Conservation (phyloP, 64 coral and sea anemone species). For the Hydrozoanthus tunicans region DNA sequence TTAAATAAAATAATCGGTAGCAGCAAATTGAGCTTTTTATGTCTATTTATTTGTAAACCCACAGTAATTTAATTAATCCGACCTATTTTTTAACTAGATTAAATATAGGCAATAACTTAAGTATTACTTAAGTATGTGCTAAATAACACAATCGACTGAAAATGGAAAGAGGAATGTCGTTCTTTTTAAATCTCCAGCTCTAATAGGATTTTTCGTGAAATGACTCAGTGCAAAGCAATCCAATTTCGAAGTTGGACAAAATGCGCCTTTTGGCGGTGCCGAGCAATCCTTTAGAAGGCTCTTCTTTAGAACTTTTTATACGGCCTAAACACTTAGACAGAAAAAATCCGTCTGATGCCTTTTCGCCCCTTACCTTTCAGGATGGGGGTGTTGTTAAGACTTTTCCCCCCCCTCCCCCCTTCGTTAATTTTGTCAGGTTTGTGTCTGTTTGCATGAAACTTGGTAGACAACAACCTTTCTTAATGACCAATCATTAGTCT, state of each 20-base stretch:
- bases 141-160: slow-evolving; percentile 22
- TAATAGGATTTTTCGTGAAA: slow-evolving; percentile 27
- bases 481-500: too few relatives aligned
- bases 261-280: slow-evolving; percentile 37
- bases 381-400: too few relatives aligned
- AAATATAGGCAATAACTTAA: slow-evolving; percentile 2
- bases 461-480: too few relatives aligned
- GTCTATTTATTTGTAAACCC: slow-evolving; percentile 9
- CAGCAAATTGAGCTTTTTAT: not conserved
- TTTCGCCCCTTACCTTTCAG: too few relatives aligned
- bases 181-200: slow-evolving; percentile 25
- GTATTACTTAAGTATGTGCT: slow-evolving; percentile 29
- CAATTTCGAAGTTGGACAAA: slow-evolving; percentile 51
- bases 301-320: not conserved
- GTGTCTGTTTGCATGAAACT: too few relatives aligned
- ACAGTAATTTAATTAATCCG: slow-evolving; percentile 49
- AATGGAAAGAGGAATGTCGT: not conserved
- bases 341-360: not conserved
- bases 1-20: not conserved
- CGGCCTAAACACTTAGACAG: not conserved
- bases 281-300: not conserved
- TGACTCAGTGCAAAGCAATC: slow-evolving; percentile 27
- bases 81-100: slow-evolving; percentile 46
- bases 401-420: not conserved
- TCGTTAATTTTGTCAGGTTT: not conserved